phyloP scores from a whole-genome alignment of 2,113 vertebrate species.

The Pampusana beccarii region DNA sequence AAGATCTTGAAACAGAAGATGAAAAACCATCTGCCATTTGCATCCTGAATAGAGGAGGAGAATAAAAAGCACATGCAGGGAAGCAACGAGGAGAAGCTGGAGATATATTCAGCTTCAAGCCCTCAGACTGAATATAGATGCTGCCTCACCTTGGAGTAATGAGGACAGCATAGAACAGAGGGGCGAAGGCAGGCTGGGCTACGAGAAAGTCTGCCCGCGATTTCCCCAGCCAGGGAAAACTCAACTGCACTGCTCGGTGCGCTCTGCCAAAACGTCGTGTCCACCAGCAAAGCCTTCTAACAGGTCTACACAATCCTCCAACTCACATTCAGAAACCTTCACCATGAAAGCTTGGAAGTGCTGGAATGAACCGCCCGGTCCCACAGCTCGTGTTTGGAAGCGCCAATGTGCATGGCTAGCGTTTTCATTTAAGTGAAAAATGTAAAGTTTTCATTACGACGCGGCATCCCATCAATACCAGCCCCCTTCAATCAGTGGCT shows the following conservation, averaged over 20 bases:
- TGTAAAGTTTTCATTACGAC: not conserved
- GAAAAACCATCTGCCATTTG: not conserved
- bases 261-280: not conserved
- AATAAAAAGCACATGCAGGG: not conserved
- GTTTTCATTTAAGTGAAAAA: not conserved
- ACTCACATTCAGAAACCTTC: not conserved
- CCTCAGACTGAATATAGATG: not conserved
- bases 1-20: not conserved
- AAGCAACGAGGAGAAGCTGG: not conserved
- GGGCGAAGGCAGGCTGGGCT: not conserved
- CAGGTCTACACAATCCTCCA: no score
- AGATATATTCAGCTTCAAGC: not conserved
- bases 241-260: not conserved
- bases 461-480: rapidly evolving
- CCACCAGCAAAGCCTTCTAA: not conserved
- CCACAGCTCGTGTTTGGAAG: not conserved
- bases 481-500: not conserved
- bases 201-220: not conserved
- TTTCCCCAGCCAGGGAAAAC: not conserved
- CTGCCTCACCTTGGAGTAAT: not conserved
- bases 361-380: not conserved
- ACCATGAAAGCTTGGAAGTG: not conserved
- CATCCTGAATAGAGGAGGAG: not conserved
- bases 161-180: rapidly evolving
- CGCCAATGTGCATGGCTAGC: rapidly evolving